A percentile compares a stretch with the other conserved stretches of the same genome.
These are phyloP conservation scores for Helostoma temminkii DNA, from an alignment of 2,797 vertebrate genomes.

Conservation along the genomic window DNA sequence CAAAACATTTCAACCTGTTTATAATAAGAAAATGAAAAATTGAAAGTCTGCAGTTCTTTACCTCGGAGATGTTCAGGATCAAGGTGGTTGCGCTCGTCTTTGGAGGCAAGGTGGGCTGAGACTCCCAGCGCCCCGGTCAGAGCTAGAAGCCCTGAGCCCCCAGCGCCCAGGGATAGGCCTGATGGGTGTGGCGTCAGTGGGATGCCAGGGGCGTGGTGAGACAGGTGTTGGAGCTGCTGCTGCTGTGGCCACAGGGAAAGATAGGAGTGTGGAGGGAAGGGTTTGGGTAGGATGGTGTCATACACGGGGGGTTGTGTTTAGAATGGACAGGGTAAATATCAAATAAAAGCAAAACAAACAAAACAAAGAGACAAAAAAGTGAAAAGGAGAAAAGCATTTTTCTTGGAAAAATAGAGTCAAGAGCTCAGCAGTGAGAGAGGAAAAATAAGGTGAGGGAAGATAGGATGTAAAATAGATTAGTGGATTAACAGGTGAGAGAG, in stretches of 20 bases:
- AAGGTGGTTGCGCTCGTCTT: constrained; percentile 87
- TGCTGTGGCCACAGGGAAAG: constrained; percentile 85
- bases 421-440: constrained; percentile 40
- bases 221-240: constrained; percentile 97
- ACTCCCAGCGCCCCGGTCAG: constrained; percentile 87
- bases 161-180: constrained; percentile 82
- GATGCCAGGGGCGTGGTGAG: constrained; percentile 89
- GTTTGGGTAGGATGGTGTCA: neutral
- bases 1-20: neutral
- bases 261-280: constrained; percentile 16
- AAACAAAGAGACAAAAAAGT: neutral
- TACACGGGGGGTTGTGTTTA: constrained; percentile 45
- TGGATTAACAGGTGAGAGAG: constrained; percentile 53
- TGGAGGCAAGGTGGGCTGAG: constrained; percentile 84
- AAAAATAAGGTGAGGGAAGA: constrained; percentile 50
- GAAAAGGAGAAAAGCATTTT: constrained; percentile 5
- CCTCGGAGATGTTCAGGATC: constrained; percentile 88
- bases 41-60: constrained; percentile 43
- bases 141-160: constrained; percentile 86
- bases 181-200: constrained; percentile 89
- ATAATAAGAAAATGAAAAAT: neutral
- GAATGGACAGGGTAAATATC: constrained; percentile 17
- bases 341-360: constrained; percentile 27
- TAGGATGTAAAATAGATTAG: constrained; percentile 56
- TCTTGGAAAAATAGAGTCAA: constrained; percentile 6